These are phyloP conservation scores for Cryptoprocta ferox DNA, from an alignment of 2,797 vertebrate genomes.

Conservation along the genomic window DNA sequence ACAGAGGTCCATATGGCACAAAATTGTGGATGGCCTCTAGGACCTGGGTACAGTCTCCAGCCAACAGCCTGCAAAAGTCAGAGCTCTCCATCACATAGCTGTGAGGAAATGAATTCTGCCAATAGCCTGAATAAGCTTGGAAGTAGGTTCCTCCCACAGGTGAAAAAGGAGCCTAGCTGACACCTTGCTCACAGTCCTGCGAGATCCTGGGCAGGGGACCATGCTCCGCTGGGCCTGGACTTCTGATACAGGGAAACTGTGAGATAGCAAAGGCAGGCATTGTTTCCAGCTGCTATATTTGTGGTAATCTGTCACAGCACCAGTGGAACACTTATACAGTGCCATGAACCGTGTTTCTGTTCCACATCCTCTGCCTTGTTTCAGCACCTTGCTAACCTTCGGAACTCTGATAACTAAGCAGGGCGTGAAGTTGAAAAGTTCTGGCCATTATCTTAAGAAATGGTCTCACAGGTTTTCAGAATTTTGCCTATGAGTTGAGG, in stretches of 20 bases:
- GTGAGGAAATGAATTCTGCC: not conserved
- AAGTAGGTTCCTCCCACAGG: not conserved
- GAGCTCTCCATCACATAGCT: not conserved
- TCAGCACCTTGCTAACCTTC: not conserved
- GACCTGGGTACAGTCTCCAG: not conserved
- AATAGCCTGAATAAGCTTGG: not conserved
- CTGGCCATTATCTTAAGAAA: not conserved
- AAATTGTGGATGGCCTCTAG: not conserved
- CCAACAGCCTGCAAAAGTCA: not conserved
- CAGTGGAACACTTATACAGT: not conserved
- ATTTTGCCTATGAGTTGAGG: not conserved
- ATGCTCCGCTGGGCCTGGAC: not conserved
- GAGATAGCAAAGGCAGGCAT: not conserved
- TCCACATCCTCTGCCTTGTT: not conserved
- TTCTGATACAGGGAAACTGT: not conserved
- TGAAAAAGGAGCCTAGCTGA: not conserved
- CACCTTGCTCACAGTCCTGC: not conserved
- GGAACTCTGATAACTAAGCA: not conserved
- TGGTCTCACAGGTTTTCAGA: not conserved
- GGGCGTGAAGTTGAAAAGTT: not conserved
- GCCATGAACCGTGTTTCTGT: not conserved
- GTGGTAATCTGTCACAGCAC: not conserved
- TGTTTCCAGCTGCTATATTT: not conserved
- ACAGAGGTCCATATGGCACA: fast-evolving
- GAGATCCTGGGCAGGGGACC: not conserved